These are phyloP conservation scores for Rachycentron canadum DNA, from an alignment of 2,797 vertebrate species.

Conservation along the genomic window DNA sequence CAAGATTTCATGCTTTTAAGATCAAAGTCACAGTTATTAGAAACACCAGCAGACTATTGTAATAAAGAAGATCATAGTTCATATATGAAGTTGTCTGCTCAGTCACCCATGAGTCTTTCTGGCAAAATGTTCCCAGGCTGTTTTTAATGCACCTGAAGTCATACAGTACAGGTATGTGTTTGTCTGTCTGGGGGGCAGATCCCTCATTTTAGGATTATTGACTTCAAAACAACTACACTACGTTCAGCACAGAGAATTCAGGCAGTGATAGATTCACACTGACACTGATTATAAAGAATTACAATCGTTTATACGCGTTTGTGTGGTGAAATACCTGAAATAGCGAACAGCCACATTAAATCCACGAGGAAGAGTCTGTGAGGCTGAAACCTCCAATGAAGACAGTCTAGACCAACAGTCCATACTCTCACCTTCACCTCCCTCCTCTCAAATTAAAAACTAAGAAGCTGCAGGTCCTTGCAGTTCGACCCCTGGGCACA, in stretches of 20 bases:
- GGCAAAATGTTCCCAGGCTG: slow-evolving; percentile 18
- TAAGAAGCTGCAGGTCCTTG: slow-evolving; percentile 9
- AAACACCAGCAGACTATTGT: neutral
- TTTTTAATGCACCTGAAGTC: slow-evolving; percentile 10
- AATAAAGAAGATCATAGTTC: neutral
- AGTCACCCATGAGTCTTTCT: slow-evolving; percentile 25
- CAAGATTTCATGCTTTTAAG: slow-evolving; percentile 1
- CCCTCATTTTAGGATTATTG: neutral
- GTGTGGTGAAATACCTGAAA: slow-evolving; percentile 6
- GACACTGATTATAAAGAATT: neutral
- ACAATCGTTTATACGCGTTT: neutral
- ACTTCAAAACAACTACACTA: neutral
- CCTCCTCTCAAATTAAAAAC: neutral
- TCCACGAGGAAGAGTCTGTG: neutral
- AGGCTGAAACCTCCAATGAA: neutral
- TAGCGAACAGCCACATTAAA: slow-evolving; percentile 11
- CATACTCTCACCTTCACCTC: slow-evolving; percentile 14
- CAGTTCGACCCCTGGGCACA: slow-evolving; percentile 11
- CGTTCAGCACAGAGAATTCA: slow-evolving; percentile 8
- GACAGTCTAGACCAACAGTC: slow-evolving; percentile 17
- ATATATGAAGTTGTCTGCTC: slow-evolving; percentile 15
- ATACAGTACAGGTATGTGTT: neutral
- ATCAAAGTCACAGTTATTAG: slow-evolving; percentile 12
- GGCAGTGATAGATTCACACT: neutral
- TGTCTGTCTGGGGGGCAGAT: slow-evolving; percentile 26